Base-by-base conservation (phyloP, 2,113 vertebrate genomes). In the Caretta caretta region DNA sequence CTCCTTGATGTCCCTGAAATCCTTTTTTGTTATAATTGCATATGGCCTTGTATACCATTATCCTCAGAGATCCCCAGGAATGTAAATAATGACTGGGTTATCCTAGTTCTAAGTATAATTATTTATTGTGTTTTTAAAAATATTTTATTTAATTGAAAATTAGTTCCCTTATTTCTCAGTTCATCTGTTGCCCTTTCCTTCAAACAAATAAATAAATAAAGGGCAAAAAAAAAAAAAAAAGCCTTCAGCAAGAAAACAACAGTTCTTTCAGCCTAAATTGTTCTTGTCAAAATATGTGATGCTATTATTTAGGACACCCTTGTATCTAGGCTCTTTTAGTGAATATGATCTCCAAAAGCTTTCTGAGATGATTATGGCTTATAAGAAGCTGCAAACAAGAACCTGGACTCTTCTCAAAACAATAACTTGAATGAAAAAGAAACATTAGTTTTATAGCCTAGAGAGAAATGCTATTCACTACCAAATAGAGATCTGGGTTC, bases 341-440 rank as follows among this genome's bases (percentile, higher is more conserved):
- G 46, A 89, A 65, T 4, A 1, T 78, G 86, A 87, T 88, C 90
- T 94, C 90, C 90, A 80, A 94, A 94, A 91, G 94, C 93, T 94
- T 93, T 93, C 86, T 9, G 11, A 93, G 94, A 91, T 96, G 86
- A 94, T 94, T 97, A 94, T 22, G 85, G 97, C 88, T 92, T 93
- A 89, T 86, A 93, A 65, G 46, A 69, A 93, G 90, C 88, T 59
- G 79, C 53, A 90, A 95, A 56, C 90, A 92, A 90, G 93, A 95
- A 86, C 78, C 78, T 46, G 57, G 79, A 88, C 83, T 72, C 79
- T 95, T 92, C 89, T 92, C 82, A 88, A 92, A 97, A 89, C 83
- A 96, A 94, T 65, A 88, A 78, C 89, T 14, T 84, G 87, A 93
- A 86, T 82, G 91, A 95, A 92, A 94, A 69, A 72, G 86, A 84